Evolutionary conservation across 2,113 vertebrate species (phyloP), one percentile per base, ranked within the genome.

Genomic region (Gnathonemus echidnorhynchus): DNA sequence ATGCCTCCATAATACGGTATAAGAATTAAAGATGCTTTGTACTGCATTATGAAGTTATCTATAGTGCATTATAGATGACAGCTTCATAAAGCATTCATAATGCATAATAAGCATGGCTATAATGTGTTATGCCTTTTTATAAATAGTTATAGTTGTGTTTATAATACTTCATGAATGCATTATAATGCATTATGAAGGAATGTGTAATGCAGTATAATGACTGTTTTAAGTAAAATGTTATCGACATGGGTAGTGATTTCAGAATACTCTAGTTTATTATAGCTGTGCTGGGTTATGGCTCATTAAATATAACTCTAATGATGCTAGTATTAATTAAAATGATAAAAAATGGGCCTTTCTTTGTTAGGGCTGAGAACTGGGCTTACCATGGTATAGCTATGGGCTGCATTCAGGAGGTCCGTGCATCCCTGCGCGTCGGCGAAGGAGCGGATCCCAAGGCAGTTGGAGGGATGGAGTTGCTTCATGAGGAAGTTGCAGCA

Each of bases 401-500:
- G 98, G 27, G 98, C 98, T 94, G 98, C 97, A n/a, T 96, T 98
- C 49, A 98, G 95, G 87, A 99, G 96, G 91, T 99, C 97, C 17
- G 95, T 88, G 92, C 98, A 99, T 86, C 98, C 98, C 93, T 99
- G 98, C 74, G 98, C 97, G 0, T 99, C 98, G 85, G 97, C 98
- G 8, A 99, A 99, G 2, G 98, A 99, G 77, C 97, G 96, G 89
- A 99, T 99, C 10, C 98, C 98, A 93, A 99, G 95, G 93, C 98
- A 99, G 93, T 99, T 99, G 91, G 98, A 99, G 7, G 98, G 98
- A 91, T 99, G 98, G 3, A 99, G 97, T 92, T 99, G 98, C 93
- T 99, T 99, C 97, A 98, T 98, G 56, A 99, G 97, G 94, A 98
- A 99, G 94, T 95, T 98, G 93, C 97, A 98, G 96, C 98, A 99